phyloP scores from a whole-genome alignment of 2,113 vertebrate species.

The Cnemophilus loriae region DNA sequence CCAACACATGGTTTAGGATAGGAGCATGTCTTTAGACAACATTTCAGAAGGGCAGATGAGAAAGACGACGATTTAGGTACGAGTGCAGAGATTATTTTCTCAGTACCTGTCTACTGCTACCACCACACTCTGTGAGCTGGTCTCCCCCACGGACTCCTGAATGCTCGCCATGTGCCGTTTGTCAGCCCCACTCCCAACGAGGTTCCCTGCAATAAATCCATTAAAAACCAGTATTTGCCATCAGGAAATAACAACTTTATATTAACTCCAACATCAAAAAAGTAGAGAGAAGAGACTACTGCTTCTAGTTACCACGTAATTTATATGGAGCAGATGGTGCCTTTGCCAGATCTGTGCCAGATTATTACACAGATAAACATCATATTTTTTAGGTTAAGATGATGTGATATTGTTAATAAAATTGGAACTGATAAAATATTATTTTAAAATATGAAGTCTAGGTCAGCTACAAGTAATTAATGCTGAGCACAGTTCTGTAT shows the following conservation, averaged over 20 bases:
- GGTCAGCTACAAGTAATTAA: not conserved
- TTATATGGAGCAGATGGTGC: not conserved
- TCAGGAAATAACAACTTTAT: not conserved
- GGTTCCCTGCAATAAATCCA: slow-evolving; percentile 55
- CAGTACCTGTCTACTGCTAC: slow-evolving; percentile 94
- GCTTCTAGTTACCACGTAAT: not conserved
- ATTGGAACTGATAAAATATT: not conserved
- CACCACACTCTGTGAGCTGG: slow-evolving; percentile 96
- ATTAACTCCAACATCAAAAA: not conserved
- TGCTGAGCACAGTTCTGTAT: not conserved
- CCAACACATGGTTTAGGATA: not conserved
- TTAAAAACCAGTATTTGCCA: not conserved
- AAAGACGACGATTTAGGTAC: fast-evolving
- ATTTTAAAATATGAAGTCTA: not conserved
- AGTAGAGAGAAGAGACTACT: not conserved
- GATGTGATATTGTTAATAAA: not conserved
- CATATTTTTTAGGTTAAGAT: not conserved
- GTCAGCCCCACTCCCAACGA: slow-evolving; percentile 88
- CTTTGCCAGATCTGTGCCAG: not conserved
- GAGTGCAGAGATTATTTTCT: not conserved
- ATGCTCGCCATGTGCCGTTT: slow-evolving; percentile 92
- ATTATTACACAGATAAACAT: not conserved
- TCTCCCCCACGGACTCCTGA: slow-evolving; percentile 96
- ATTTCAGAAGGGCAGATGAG: not conserved
- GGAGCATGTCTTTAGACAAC: not conserved